These are phyloP conservation scores for Corythornis leucogaster DNA, from an alignment of 2,797 vertebrate genomes.

Conservation along the genomic window DNA sequence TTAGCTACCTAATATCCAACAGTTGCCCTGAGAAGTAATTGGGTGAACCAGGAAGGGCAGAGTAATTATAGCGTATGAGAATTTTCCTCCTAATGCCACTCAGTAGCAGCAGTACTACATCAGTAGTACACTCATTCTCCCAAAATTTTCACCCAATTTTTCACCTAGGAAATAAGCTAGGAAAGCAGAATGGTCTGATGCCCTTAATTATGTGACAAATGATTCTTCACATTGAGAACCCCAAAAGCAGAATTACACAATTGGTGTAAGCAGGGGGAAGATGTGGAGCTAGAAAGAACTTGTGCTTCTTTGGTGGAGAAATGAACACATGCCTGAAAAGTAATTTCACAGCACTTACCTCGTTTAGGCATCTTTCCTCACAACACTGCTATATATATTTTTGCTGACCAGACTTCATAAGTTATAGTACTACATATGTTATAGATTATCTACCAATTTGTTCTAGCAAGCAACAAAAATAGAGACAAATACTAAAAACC, in stretches of 20 bases:
- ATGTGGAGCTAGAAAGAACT: neutral
- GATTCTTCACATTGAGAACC: neutral
- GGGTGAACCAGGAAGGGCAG: neutral
- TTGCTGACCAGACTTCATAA: neutral
- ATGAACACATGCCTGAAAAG: neutral
- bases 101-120: neutral
- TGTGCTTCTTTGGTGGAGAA: neutral
- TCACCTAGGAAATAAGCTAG: neutral
- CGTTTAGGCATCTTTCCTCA: neutral
- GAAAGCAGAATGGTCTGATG: neutral
- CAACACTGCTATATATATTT: neutral
- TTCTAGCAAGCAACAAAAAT: neutral
- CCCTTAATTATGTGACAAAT: neutral
- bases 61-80: neutral
- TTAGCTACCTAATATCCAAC: conserved; percentile 19
- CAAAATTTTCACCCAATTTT: neutral
- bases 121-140: neutral
- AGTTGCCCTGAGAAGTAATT: conserved; percentile 21
- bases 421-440: neutral
- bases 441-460: neutral
- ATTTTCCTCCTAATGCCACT: neutral
- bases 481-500: neutral
- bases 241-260: neutral
- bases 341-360: neutral
- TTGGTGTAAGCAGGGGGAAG: neutral